Conservation (phyloP, 2,113 vertebrate genomes). For the Eurystomus gularis region DNA sequence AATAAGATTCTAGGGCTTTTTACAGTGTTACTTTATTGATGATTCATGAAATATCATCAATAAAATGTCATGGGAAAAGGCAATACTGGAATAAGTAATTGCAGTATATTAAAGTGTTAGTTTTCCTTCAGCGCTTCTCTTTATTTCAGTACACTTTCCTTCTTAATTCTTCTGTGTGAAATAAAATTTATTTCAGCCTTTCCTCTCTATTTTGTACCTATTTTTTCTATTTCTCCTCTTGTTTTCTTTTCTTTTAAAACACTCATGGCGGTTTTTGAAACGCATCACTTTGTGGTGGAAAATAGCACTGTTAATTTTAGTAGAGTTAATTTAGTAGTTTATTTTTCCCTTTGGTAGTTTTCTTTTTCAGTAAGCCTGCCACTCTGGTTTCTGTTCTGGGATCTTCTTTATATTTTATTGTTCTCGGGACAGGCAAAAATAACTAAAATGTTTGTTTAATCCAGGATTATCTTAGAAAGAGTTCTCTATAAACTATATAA, state of each 20-base stretch:
- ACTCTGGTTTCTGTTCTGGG: not conserved
- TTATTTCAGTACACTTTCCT: constrained; percentile 29
- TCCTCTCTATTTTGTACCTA: constrained; percentile 8
- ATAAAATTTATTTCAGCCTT: constrained; percentile 56
- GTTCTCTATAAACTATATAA: not conserved
- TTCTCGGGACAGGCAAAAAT: not conserved
- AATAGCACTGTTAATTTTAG: not conserved
- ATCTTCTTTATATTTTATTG: not conserved
- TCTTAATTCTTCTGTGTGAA: constrained; percentile 26
- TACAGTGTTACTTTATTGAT: not conserved
- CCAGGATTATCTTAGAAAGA: not conserved
- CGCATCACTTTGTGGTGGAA: not conserved
- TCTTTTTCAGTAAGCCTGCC: not conserved
- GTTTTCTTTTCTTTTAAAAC: not conserved
- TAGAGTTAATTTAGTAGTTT: not conserved
- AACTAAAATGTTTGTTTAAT: not conserved
- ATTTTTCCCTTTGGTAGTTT: not conserved
- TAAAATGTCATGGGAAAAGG: not conserved
- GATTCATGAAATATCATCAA: not conserved
- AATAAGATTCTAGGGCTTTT: not conserved
- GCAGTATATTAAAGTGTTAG: not conserved
- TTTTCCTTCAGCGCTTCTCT: constrained; percentile 16
- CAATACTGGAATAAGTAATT: constrained; percentile 16
- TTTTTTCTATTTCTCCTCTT: constrained; percentile 14
- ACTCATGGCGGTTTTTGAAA: not conserved